These are phyloP conservation scores for Carduelis carduelis DNA, from an alignment of 2,797 vertebrate species.

Conservation along the genomic window DNA sequence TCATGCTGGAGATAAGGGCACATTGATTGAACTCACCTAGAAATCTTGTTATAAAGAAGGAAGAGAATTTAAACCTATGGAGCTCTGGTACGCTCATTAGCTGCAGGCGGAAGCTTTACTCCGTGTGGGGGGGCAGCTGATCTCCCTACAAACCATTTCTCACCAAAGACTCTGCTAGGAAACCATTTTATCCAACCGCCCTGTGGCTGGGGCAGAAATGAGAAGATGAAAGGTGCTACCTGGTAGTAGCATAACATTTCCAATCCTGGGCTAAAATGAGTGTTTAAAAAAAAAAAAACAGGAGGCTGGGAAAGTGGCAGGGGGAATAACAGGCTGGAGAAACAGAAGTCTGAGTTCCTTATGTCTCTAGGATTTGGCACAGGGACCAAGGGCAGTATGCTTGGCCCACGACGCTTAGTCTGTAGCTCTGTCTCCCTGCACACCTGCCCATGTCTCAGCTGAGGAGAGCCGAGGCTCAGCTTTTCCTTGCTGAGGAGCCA, in stretches of 20 bases:
- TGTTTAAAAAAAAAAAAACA: not conserved
- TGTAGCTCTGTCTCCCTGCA: not conserved
- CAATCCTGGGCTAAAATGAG: not conserved
- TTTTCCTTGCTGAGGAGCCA: not conserved
- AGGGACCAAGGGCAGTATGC: not conserved
- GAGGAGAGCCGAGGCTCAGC: not conserved
- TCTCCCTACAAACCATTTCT: not conserved
- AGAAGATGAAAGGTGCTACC: not conserved
- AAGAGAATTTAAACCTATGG: not conserved
- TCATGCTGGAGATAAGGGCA: not conserved
- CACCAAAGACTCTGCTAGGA: not conserved
- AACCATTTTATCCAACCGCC: not conserved
- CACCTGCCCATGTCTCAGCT: not conserved
- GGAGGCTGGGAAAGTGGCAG: not conserved
- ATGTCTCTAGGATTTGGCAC: accelerated
- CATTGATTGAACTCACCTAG: not conserved
- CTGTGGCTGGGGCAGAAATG: not conserved
- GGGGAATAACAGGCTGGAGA: not conserved
- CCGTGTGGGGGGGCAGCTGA: not conserved
- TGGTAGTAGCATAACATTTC: not conserved
- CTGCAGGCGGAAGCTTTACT: not conserved
- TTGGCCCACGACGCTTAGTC: not conserved
- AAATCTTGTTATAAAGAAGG: not conserved
- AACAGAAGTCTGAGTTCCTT: not conserved
- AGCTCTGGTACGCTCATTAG: not conserved